Conservation (phyloP, 1,140 invertebrate species). For the Camponotus vicinus region DNA sequence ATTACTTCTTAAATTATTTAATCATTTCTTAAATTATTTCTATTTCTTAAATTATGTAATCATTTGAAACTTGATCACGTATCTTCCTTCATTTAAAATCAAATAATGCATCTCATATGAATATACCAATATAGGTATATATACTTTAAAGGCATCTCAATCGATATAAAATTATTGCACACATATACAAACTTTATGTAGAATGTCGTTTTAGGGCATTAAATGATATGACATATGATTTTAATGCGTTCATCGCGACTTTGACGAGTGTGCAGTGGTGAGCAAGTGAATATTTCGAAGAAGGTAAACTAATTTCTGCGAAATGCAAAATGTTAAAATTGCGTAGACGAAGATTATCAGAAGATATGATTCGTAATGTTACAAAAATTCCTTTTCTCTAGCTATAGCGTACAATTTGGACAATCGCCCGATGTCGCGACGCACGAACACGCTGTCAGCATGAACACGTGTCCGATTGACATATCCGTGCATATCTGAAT, state of each 20-base stretch:
- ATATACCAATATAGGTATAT: too few relatives aligned
- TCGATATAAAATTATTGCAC: too few relatives aligned
- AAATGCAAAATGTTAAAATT: not conserved
- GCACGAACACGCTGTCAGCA: slow-evolving; percentile 23
- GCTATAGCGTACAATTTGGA: slow-evolving; percentile 30
- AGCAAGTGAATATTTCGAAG: slow-evolving; percentile 11
- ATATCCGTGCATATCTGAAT: slow-evolving; percentile 51
- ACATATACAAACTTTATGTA: too few relatives aligned
- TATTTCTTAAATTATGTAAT: not conserved
- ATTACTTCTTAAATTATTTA: not conserved
- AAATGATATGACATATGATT: too few relatives aligned
- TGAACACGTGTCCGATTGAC: slow-evolving; percentile 56
- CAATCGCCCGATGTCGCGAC: slow-evolving; percentile 3
- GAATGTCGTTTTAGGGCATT: too few relatives aligned
- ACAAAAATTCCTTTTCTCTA: not conserved
- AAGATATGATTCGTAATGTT: not conserved
- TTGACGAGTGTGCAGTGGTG: not conserved
- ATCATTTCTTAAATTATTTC: not conserved
- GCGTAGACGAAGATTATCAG: not conserved
- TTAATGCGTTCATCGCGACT: slow-evolving; percentile 22
- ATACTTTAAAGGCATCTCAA: too few relatives aligned
- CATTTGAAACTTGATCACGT: too few relatives aligned
- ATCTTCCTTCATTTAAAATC: not conserved
- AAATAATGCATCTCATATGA: too few relatives aligned
- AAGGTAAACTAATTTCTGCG: slow-evolving; percentile 14